Percentiles rank a stretch among this genome's conserved stretches.
Conservation (phyloP, 2,113 vertebrate species). For the Anhinga anhinga region DNA sequence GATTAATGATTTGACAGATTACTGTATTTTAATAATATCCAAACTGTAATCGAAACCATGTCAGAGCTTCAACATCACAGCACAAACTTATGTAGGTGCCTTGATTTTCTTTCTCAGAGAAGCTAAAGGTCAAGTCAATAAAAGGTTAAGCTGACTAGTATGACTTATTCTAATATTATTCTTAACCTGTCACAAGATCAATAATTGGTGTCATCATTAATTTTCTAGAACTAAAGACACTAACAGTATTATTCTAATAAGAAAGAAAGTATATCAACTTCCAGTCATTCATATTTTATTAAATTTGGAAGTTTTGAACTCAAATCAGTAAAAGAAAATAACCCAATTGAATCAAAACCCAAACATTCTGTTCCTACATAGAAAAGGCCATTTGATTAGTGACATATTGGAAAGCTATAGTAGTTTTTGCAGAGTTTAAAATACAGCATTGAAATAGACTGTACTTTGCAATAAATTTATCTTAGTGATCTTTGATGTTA, state of each 20-base stretch:
- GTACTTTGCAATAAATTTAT: neutral
- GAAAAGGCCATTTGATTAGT: neutral
- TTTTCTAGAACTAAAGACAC: constrained; percentile 40
- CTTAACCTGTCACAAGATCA: constrained; percentile 39
- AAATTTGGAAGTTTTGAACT: neutral
- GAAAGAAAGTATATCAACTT: neutral
- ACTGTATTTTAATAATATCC: constrained; percentile 4
- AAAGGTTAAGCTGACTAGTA: constrained; percentile 59
- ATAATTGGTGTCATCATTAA: constrained; percentile 61
- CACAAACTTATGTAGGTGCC: neutral
- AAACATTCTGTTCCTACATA: neutral
- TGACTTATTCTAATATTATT: constrained; percentile 63
- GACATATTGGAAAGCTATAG: neutral
- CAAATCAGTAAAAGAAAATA: neutral
- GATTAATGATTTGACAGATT: constrained; percentile 31
- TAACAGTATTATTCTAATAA: constrained; percentile 41
- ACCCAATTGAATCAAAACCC: neutral
- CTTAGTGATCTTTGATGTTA: neutral
- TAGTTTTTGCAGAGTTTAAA: neutral
- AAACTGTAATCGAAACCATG: neutral
- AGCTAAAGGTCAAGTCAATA: constrained; percentile 50
- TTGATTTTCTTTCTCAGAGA: constrained; percentile 32
- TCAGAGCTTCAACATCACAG: neutral
- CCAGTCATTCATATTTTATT: neutral
- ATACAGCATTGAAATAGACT: neutral